Evolutionary conservation across 30 jellyfish, hydroid and myxozoan genomes (phyloP), one percentile per base, ranked within the genome.

Genomic region (Morbakka virulenta): DNA sequence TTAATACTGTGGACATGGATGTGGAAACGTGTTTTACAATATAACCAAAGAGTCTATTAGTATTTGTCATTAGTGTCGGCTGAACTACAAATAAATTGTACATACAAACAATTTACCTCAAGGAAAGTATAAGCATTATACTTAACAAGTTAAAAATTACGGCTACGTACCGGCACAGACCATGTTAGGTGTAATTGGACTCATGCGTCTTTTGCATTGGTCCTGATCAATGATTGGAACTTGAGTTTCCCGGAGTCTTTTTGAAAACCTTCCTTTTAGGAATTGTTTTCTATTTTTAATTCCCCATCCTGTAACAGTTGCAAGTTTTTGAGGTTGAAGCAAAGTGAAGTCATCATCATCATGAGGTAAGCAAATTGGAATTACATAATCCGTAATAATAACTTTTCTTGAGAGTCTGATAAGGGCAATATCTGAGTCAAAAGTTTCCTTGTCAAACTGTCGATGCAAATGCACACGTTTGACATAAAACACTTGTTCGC

Each of bases 131-230:
- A n/a, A n/a, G n/a, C n/a, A n/a, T n/a, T n/a, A n/a, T n/a, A n/a
- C n/a, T n/a, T n/a, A n/a, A n/a, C n/a, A n/a, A n/a, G n/a, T n/a
- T n/a, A n/a, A n/a, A n/a, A n/a, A n/a, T n/a, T n/a, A n/a, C 3
- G 6, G 32, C 12, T 27, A 2, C 81, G 47, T 65, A 83, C 95
- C 95, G 0, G 95, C 95, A 74, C 95, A 83, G 32, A 83, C 62
- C 95, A 83, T 83, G 36, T 83, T 83, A 0, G 35, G 81, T 0
- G 95, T 83, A n/a, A 83, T 71, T 1, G 95, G 95, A n/a, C 52
- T 48, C 95, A 83, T 72, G 33, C 33, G 51, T 33, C 26, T 28
- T 49, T 36, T 26, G 32, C 95, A 83, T 2, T 65, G 64, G 2
- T 9, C 28, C 22, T 31, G 50, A 41, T 74, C 88, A 1, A 67